phyloP scores from a whole-genome alignment of 1,140 invertebrate species.

The Drosophila teissieri region DNA sequence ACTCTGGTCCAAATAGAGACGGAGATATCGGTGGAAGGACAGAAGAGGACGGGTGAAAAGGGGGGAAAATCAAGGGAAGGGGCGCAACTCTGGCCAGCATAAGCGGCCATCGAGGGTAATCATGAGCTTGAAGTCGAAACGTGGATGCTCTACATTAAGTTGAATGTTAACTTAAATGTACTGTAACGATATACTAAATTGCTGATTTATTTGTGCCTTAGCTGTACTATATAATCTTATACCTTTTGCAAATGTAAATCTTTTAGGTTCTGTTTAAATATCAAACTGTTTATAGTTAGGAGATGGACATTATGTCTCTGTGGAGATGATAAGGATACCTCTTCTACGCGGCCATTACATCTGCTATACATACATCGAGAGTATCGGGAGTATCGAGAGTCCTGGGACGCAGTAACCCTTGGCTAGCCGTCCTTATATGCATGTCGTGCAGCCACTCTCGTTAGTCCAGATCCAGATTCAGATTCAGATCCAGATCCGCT shows the following conservation, averaged over 20 bases:
- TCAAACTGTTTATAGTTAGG: too few species aligned
- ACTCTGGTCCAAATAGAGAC: constrained; percentile 39
- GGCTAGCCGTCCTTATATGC: constrained; percentile 30
- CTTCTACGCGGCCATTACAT: neutral
- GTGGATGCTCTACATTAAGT: constrained; percentile 6
- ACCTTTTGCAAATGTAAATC: too few species aligned
- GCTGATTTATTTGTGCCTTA: too few species aligned
- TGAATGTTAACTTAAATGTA: too few species aligned
- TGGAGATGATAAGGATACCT: too few species aligned
- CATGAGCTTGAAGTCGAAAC: neutral
- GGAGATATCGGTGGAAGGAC: constrained; percentile 26
- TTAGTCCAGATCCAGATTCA: constrained; percentile 49
- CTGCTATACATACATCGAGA: too few species aligned
- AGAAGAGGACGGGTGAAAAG: constrained; percentile 1
- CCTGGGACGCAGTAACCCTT: constrained; percentile 6
- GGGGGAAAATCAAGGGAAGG: constrained; percentile 6
- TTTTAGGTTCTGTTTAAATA: neutral
- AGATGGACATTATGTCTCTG: too few species aligned
- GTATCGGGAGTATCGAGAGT: too few species aligned
- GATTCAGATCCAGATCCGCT: constrained; percentile 45
- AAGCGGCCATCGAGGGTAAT: constrained; percentile 16
- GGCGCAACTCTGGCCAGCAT: constrained; percentile 31
- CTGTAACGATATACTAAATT: too few species aligned
- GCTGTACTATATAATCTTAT: too few species aligned
- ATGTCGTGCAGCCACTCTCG: constrained; percentile 29